phyloP scores from a whole-genome alignment of 1,140 invertebrate species.

The Gyrodactylus salaris region DNA sequence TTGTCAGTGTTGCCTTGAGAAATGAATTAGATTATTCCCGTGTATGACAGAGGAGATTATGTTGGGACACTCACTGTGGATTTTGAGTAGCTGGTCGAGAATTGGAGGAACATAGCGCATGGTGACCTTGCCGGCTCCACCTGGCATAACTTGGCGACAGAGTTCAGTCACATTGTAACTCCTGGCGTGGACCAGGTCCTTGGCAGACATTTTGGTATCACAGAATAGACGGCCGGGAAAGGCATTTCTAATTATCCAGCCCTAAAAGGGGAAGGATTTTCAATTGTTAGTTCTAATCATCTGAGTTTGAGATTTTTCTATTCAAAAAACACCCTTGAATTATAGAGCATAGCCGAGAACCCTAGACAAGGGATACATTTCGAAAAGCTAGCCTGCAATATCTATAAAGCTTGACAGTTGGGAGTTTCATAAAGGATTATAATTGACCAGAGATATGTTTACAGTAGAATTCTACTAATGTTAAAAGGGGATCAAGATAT shows the following conservation, averaged over 20 bases:
- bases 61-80: constrained; percentile 12
- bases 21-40: neutral
- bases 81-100: neutral
- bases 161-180: constrained; percentile 62
- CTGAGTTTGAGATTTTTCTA: too few relatives aligned
- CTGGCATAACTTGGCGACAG: constrained; percentile 27
- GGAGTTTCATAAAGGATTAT: too few relatives aligned
- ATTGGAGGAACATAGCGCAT: neutral
- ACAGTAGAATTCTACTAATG: too few relatives aligned
- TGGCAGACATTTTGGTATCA: constrained; percentile 61
- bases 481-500: too few relatives aligned
- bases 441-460: too few relatives aligned
- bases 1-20: constrained; percentile 11
- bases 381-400: too few relatives aligned
- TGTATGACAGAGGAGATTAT: neutral
- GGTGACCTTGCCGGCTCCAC: neutral
- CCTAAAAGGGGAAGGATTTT: neutral
- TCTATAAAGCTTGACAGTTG: too few relatives aligned
- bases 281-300: neutral
- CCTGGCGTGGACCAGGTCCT: constrained; percentile 54
- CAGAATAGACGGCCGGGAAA: constrained; percentile 50
- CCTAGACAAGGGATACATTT: too few relatives aligned
- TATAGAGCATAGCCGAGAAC: too few relatives aligned
- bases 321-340: too few relatives aligned
- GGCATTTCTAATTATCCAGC: constrained; percentile 23